These are phyloP conservation scores for Drosophila albomicans DNA, from an alignment of 1,140 invertebrate genomes.

Conservation along the genomic window DNA sequence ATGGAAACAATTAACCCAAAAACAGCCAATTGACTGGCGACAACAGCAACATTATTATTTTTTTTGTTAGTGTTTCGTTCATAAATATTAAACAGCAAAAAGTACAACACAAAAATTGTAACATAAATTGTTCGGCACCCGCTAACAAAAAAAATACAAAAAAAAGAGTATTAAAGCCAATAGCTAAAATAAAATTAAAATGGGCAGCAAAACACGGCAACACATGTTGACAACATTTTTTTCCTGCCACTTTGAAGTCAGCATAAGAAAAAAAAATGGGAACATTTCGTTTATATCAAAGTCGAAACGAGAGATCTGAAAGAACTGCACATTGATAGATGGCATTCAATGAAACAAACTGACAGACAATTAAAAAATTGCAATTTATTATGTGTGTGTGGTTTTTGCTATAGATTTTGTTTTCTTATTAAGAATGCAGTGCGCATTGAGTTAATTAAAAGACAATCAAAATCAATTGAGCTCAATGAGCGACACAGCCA, in stretches of 20 bases:
- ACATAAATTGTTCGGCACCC: conserved; percentile 45
- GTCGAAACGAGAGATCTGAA: conserved; percentile 31
- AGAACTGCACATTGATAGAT: conserved; percentile 28
- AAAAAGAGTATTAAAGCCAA: conserved; percentile 25
- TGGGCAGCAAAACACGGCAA: conserved; percentile 43
- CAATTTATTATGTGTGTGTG: conserved; percentile 27
- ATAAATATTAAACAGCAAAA: conserved; percentile 54
- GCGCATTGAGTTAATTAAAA: conserved; percentile 73
- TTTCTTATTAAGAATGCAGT: conserved; percentile 61
- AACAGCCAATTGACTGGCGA: conserved; percentile 71
- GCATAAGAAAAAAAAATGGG: conserved; percentile 19
- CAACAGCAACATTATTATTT: conserved; percentile 52
- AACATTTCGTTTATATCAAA: conserved; percentile 44
- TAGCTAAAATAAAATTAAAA: conserved; percentile 41
- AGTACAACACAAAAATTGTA: conserved; percentile 42
- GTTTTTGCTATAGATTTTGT: conserved; percentile 18
- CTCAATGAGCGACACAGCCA: conserved; percentile 51
- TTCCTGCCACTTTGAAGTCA: conserved; percentile 50
- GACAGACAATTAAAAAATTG: conserved; percentile 64
- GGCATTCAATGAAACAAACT: conserved; percentile 25
- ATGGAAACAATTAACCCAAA: conserved; percentile 84
- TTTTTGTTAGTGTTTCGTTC: background rate
- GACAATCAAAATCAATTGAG: conserved; percentile 75
- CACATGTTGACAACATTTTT: conserved; percentile 72
- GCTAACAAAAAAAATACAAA: background rate